Percentiles rank a stretch among this genome's conserved stretches.
These are phyloP conservation scores for Mus pahari DNA, from an alignment of 2,113 vertebrate species.

Conservation along the genomic window DNA sequence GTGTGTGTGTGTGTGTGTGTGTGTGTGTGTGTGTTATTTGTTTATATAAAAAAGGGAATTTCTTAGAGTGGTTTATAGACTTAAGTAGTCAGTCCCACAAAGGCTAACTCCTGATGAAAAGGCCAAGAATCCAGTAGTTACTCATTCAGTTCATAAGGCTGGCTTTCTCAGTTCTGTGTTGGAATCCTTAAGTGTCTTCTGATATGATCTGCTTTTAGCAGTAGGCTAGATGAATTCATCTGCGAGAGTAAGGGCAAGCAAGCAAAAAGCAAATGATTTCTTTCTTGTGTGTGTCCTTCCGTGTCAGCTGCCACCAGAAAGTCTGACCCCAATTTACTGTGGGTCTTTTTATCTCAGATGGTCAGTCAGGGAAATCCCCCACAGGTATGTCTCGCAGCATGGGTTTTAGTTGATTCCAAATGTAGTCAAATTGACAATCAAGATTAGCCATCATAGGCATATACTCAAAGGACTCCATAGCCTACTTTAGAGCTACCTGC, in stretches of 20 bases:
- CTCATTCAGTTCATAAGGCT: not conserved
- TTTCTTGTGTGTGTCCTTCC: too few species aligned
- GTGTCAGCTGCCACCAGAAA: too few species aligned
- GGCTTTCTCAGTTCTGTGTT: not conserved
- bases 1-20: too few species aligned
- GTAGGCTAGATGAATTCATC: not conserved
- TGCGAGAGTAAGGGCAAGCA: not conserved
- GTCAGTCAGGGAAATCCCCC: not conserved
- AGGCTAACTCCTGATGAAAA: not conserved
- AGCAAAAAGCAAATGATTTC: too few species aligned
- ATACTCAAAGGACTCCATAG: not conserved
- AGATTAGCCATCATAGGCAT: not conserved
- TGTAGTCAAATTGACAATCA: not conserved
- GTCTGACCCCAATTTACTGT: too few species aligned
- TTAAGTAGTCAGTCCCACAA: not conserved
- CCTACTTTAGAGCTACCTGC: not conserved
- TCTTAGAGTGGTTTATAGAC: not conserved
- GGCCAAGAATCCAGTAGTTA: not conserved
- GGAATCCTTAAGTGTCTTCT: not conserved
- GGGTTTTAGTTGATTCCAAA: not conserved
- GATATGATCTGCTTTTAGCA: not conserved
- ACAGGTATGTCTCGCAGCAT: not conserved
- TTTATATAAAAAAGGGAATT: not conserved
- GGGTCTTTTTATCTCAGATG: too few species aligned
- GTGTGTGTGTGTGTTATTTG: not conserved